Evolutionary conservation across 2,797 vertebrate genomes (phyloP).

Genomic region (Pseudochaenichthys georgianus): DNA sequence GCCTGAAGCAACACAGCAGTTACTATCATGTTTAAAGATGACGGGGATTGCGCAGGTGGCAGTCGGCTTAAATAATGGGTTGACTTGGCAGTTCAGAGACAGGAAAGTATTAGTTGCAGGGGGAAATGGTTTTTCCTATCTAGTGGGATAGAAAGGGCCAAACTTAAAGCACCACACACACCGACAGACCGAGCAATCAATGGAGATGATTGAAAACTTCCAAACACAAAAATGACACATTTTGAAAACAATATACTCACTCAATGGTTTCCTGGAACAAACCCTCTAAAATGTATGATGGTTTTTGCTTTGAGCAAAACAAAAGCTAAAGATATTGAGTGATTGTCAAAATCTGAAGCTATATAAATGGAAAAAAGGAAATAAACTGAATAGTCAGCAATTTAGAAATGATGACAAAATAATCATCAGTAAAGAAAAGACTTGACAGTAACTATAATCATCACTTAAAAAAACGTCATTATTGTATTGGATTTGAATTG

Average conservation of each 20-base stretch:
- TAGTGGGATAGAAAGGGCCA: conserved; percentile 50
- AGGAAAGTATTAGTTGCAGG: conserved; percentile 60
- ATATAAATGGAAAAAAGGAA: conserved; percentile 22
- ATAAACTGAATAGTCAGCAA: conserved; percentile 20
- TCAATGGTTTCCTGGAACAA: conserved; percentile 48
- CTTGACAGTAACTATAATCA: conserved; percentile 30
- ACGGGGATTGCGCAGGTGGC: conserved; percentile 68
- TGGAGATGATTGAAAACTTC: conserved; percentile 70
- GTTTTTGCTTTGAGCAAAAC: conserved; percentile 34
- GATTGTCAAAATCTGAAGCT: conserved; percentile 16
- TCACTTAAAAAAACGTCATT: conserved; percentile 41
- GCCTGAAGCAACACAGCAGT: conserved; percentile 57
- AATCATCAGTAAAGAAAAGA: conserved; percentile 22
- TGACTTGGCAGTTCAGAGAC: conserved; percentile 67
- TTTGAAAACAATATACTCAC: conserved; percentile 58
- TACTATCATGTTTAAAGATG: conserved; percentile 75
- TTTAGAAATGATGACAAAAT: conserved; percentile 27
- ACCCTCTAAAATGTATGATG: conserved; percentile 52
- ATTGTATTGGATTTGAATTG: conserved; percentile 27
- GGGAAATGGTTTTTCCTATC: conserved; percentile 56
- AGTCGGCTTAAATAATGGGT: conserved; percentile 70
- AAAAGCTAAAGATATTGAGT: conserved; percentile 1
- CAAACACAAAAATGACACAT: conserved; percentile 64
- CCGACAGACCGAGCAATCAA: conserved; percentile 50
- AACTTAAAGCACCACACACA: conserved; percentile 38